These are phyloP conservation scores for Tupiocoris notatus DNA, from an alignment of 2,888 invertebrate species.

Conservation along the genomic window DNA sequence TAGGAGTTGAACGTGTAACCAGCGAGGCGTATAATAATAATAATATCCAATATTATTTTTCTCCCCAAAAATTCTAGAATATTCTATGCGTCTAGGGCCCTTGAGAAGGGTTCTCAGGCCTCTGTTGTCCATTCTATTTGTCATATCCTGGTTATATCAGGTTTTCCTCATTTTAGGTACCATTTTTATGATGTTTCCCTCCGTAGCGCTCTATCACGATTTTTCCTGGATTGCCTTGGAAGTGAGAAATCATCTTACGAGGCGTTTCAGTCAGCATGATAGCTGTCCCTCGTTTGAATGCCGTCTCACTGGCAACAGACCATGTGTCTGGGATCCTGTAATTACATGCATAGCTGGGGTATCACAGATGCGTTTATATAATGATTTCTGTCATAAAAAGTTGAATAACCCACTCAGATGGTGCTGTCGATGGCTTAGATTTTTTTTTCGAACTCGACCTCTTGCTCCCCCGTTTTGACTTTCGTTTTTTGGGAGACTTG, in stretches of 20 bases:
- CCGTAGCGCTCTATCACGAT: constrained; percentile 36
- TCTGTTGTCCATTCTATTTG: too few species aligned
- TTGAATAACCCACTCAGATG: not conserved
- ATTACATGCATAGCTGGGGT: not conserved
- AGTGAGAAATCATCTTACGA: constrained; percentile 6
- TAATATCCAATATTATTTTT: too few species aligned
- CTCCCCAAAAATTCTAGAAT: too few species aligned
- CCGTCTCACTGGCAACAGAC: constrained; percentile 35
- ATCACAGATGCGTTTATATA: too few species aligned
- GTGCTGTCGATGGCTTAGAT: not conserved
- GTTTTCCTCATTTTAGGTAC: too few species aligned
- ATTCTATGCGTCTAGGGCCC: too few species aligned
- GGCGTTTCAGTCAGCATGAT: constrained; percentile 27
- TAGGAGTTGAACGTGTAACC: too few species aligned
- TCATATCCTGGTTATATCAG: too few species aligned
- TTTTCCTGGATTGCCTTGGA: constrained; percentile 17
- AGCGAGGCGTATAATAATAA: too few species aligned
- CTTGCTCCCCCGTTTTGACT: not conserved
- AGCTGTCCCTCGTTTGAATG: constrained; percentile 35
- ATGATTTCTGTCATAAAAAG: not conserved
- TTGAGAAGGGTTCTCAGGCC: too few species aligned
- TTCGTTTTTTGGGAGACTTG: constrained; percentile 3
- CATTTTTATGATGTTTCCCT: constrained; percentile 28
- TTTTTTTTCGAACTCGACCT: too few species aligned
- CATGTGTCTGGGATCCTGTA: constrained; percentile 35